Conservation (phyloP, 2,888 invertebrate species). For the Salpingus planirostris region DNA sequence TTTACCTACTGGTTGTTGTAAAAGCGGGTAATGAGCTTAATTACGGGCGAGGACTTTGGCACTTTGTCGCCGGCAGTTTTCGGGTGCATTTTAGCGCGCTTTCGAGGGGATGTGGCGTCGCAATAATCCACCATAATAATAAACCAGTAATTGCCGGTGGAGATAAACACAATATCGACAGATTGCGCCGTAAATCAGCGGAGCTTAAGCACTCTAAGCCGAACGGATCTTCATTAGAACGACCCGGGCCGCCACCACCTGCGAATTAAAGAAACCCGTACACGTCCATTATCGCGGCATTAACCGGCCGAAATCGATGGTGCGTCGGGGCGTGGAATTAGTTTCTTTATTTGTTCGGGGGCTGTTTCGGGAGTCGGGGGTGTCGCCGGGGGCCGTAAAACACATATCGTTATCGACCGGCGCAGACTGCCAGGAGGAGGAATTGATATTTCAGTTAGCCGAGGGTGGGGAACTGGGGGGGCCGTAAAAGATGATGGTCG, state of each 20-base stretch:
- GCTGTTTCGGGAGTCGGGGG: neutral
- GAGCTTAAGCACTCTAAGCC: conserved; percentile 14
- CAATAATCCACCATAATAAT: no score
- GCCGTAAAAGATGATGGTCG: conserved; percentile 23
- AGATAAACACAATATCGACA: conserved; percentile 7
- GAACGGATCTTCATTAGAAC: conserved; percentile 23
- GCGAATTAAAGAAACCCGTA: no score
- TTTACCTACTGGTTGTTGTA: no score
- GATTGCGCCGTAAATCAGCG: conserved; percentile 7
- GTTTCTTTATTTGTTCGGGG: neutral
- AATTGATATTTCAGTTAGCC: conserved; percentile 14
- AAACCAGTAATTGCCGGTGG: conserved; percentile 6
- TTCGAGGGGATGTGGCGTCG: no score
- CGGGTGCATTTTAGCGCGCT: no score
- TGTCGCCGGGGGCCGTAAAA: conserved; percentile 7
- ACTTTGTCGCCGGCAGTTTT: no score
- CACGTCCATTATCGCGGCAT: no score
- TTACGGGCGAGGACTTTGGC: no score
- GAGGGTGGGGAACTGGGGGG: conserved; percentile 6
- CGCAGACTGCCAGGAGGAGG: conserved; percentile 10
- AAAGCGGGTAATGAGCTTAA: no score
- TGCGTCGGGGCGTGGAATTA: no score
- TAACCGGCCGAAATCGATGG: no score
- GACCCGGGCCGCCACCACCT: no score
- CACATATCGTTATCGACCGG: conserved; percentile 8